Evolutionary conservation across 92 coral and sea anemone genomes (phyloP), one percentile per base, ranked within the genome.

Genomic region (Palythoa grandis): DNA sequence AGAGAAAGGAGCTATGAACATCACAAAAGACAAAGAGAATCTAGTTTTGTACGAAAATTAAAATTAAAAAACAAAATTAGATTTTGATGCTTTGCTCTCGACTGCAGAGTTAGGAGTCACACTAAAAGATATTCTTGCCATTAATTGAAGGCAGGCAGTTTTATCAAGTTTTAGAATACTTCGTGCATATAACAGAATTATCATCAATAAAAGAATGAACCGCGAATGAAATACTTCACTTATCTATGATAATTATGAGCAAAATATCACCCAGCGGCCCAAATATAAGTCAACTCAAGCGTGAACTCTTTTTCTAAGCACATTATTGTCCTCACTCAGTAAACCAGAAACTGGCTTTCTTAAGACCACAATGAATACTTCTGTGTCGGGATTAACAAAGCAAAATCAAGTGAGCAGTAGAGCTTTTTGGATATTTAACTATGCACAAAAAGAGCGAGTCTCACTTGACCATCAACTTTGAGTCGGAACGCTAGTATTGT

Each of bases 1-100:
- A 65, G 17, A 65, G 58, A 80, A 79, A 65, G 29, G 20, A 80
- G 19, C 58, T 1, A 63, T 63, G 37, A 20, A 40, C 20, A 56
- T 4, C 43, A 40, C 23, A 79, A 66, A 15, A 22, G 50, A 22
- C 20, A 20, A 65, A 66, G 43, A 4, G 74, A 63, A 24, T 20
- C 35, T 40, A 70, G 40, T 79, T 79, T 79, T 79, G 84, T 66
- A 20, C 39, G 43, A 79, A 79, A 79, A 20, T 52, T 10, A 43
- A 20, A 79, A 78, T 78, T 2, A 60, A 38, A 48, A 47, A 19
- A 58, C 35, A 78, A 57, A 78, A 60, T 19, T 78, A 78, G 17
- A 58, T 22, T 60, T 60, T 60, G 48, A 10, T 2, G 20, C 15
- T 17, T 35, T 17, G 23, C 47, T 12, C 7, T 77, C 17, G 65